These are phyloP conservation scores for Philaenus spumarius DNA, from an alignment of 1,140 invertebrate genomes.

Conservation along the genomic window DNA sequence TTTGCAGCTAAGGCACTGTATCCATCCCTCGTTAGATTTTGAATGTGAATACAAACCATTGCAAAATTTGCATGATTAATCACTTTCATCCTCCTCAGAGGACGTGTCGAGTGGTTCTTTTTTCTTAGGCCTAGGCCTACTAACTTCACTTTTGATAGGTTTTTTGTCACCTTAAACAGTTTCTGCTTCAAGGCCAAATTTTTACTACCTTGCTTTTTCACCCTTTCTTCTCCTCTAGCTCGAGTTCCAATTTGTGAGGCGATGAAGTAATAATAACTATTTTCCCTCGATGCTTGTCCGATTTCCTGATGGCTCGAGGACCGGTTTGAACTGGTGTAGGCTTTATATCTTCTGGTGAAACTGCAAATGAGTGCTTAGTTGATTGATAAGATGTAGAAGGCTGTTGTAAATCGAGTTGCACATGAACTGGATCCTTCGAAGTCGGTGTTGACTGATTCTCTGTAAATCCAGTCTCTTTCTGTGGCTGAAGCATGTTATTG, in stretches of 20 bases:
- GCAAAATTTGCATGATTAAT: not conserved
- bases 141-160: no score
- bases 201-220: not conserved
- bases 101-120: not conserved
- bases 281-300: not conserved
- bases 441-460: not conserved
- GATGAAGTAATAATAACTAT: not conserved
- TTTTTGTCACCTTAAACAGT: no score
- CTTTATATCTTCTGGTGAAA: not conserved
- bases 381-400: not conserved
- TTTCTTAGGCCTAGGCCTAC: not conserved
- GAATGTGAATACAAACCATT: not conserved
- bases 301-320: not conserved
- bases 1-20: not conserved
- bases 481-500: not conserved
- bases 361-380: not conserved
- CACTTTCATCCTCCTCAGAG: not conserved
- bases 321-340: not conserved
- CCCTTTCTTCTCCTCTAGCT: not conserved
- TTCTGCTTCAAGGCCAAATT: not conserved
- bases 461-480: not conserved
- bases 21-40: slow-evolving; percentile 1
- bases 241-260: not conserved
- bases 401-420: not conserved
- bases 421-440: not conserved